Evolutionary conservation across 2,797 vertebrate species (phyloP), one percentile per base, ranked within the genome.

Genomic region (Buceros bicornis): DNA sequence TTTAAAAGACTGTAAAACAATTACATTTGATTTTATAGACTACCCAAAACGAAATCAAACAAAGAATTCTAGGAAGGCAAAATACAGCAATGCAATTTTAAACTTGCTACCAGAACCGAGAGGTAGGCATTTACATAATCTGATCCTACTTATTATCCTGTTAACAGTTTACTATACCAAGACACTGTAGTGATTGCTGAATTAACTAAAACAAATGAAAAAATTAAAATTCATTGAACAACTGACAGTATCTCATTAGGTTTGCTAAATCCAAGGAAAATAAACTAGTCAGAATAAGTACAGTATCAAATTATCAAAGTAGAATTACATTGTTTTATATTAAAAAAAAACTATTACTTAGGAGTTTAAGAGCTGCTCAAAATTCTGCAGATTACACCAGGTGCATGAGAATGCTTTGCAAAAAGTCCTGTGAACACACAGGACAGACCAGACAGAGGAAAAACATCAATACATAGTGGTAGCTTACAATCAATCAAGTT

Each of bases 121-220:
- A 85, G 58, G 45, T 40, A 74, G n/a, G 42, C 8, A 85, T 74
- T 91, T 73, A 70, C 79, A 76, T 70, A 22, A 79, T 70, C 64
- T 72, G 40, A 89, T 90, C 47, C 77, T 90, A 57, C 16, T 77
- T 40, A 54, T 25, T 78, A 65, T 50, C 37, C 79, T 58, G 13
- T 37, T 16, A 95, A 92, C 57, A 81, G 43, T 53, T 83, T 74
- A 69, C 66, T 90, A 53, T 7, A 92, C 35, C 25, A 73, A 50
- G 45, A 26, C 37, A 66, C n/a, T 66, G 37, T 47, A 78, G 66
- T 43, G 47, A 88, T 57, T 69, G 77, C 40, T 76, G 74, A 87
- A 93, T 92, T 94, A 90, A 83, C 47, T 77, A 79, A 95, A 95
- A 57, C 37, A 89, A 89, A 82, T 66, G 31, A 69, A 78, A 92